Evolutionary conservation across 2,888 invertebrate genomes (phyloP), one percentile per base, ranked within the genome.

Genomic region (Zygogramma bicolorata): DNA sequence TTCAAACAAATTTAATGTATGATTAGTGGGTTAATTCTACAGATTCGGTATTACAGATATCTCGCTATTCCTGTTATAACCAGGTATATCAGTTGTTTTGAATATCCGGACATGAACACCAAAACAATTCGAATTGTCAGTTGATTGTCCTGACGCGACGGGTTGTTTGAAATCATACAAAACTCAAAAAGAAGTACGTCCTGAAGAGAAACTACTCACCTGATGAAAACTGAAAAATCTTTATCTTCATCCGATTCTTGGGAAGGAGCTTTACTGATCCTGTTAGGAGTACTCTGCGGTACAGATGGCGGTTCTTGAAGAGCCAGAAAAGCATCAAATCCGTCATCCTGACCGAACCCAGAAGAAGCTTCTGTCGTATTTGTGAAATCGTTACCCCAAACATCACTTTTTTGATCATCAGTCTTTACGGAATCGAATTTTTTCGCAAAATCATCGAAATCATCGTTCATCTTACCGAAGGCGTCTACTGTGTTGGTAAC

Each of bases 381-480:
- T 1, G 49, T 18, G 3, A 63, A 63, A 68, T 78, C 81, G 75
- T 77, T 82, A 15, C 87, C 87, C 87, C 87, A 87, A 20, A 84
- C 88, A 71, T 84, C 85, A 7, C 83, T 84, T 15, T 22, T 79
- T 79, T 1, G 87, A 66, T 88, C 89, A 7, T 88, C 87, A 3
- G 62, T 60, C 80, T 88, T 89, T 4, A 92, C 92, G 40, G 91
- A 93, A 79, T 96, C 96, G 82, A 97, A 97, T 85, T 96, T 96
- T 1, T 95, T 94, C 2, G 96, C 92, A 81, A 97, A 97, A 0
- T 95, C 96, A 85, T 97, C 97, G 79, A 97, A 97, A 27, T 91
- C 92, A 78, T 93, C 93, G 10, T 42, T 58, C 8, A 6, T 81
- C n/a, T 27, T 27, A 29, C 15, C 40, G 81, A 20, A 76, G 79